Percentiles rank a stretch among this genome's conserved stretches.
Conservation (phyloP, 2,113 vertebrate species). For the Dipodomys spectabilis region DNA sequence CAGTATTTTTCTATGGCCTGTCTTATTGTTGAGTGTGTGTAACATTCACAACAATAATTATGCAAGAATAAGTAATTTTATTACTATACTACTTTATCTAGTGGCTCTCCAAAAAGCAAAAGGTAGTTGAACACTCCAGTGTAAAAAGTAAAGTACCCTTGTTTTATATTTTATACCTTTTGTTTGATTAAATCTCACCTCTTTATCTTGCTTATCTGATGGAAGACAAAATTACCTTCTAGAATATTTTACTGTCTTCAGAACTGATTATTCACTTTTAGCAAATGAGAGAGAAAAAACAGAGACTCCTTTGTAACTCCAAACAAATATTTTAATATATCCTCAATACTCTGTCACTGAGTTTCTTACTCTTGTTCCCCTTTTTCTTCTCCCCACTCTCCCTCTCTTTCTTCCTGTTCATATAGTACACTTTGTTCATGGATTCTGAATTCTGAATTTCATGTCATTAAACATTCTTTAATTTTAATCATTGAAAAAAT, state of each 20-base stretch:
- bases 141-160: slow-evolving; percentile 18
- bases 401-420: no score
- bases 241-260: not conserved
- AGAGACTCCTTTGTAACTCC: not conserved
- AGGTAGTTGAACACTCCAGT: not conserved
- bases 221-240: not conserved
- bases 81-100: not conserved
- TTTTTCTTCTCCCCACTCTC: no score
- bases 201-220: slow-evolving; percentile 28
- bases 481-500: no score
- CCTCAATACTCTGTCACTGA: not conserved
- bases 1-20: not conserved
- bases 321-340: slow-evolving; percentile 4
- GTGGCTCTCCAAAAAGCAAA: not conserved
- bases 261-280: slow-evolving; percentile 5
- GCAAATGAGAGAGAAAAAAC: not conserved
- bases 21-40: not conserved
- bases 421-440: no score
- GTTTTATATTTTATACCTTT: slow-evolving; percentile 3
- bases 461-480: no score
- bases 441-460: no score
- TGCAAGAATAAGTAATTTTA: not conserved
- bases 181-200: slow-evolving; percentile 57
- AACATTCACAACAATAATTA: not conserved
- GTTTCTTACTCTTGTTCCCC: no score